Evolutionary conservation across 2,888 invertebrate species (phyloP).

Genomic region (Seira musarum): DNA sequence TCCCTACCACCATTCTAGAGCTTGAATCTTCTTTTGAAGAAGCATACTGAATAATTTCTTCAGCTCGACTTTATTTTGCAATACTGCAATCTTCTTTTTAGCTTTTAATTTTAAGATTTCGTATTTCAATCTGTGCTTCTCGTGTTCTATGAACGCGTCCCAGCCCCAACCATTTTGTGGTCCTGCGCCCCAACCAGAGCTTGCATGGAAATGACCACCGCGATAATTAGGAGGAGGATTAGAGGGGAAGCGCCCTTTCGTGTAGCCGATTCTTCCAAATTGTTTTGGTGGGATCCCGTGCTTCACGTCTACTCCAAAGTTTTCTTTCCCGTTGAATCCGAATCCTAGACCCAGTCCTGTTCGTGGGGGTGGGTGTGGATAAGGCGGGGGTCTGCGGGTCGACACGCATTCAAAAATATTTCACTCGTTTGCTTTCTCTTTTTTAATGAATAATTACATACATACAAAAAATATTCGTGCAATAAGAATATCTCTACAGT

Average conservation of each 20-base stretch:
- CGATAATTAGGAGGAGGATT: constrained; percentile 2
- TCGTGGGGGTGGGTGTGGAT: constrained; percentile 22
- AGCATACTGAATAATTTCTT: constrained; percentile 69
- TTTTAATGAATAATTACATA: too few species aligned
- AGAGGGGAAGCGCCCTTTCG: constrained; percentile 24
- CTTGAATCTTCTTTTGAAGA: constrained; percentile 69
- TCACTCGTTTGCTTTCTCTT: constrained; percentile 9
- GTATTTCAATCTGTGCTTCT: constrained; percentile 69
- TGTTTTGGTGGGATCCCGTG: constrained; percentile 33
- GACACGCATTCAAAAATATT: constrained; percentile 29
- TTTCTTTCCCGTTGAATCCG: constrained; percentile 22
- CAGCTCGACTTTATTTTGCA: constrained; percentile 69
- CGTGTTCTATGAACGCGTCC: constrained; percentile 66
- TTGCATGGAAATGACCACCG: constrained; percentile 28
- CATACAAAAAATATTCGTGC: too few species aligned
- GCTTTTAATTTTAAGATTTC: constrained; percentile 69
- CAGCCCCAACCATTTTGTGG: constrained; percentile 58
- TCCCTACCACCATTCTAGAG: constrained; percentile 68
- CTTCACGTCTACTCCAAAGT: constrained; percentile 27
- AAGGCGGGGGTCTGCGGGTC: constrained; percentile 21
- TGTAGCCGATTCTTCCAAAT: constrained; percentile 24
- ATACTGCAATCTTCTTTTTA: constrained; percentile 69
- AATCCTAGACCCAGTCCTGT: constrained; percentile 35
- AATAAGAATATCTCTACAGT: too few species aligned
- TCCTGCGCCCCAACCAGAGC: constrained; percentile 38